A percentile compares a stretch with the other conserved stretches of the same genome.
phyloP scores from a whole-genome alignment of 2,113 vertebrate species.

The Hydrolagus affinis region DNA sequence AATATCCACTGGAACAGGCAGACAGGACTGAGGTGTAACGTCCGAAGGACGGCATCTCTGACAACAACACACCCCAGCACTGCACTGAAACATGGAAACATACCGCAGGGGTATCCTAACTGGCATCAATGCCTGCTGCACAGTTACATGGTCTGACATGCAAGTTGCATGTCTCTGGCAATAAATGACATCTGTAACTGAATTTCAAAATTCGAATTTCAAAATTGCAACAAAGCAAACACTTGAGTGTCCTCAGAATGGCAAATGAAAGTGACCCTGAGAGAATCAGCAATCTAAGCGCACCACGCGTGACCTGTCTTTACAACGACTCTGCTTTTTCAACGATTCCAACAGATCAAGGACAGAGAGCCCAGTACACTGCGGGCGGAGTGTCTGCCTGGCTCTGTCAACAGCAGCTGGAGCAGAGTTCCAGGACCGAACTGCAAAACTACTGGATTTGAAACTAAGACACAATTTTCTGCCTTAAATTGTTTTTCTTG shows the following conservation, averaged over 20 bases:
- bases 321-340: background rate
- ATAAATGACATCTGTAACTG: background rate
- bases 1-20: no score
- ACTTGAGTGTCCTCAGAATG: no score
- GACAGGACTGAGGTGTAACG: no score
- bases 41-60: no score
- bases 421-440: background rate
- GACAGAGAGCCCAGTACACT: background rate
- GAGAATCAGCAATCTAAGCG: background rate
- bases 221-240: background rate
- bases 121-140: background rate
- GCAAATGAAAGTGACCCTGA: background rate
- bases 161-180: background rate
- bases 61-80: background rate
- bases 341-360: background rate
- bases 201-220: background rate
- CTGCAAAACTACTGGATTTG: no score
- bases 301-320: background rate
- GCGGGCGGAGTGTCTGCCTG: no score
- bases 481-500: no score
- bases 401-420: background rate
- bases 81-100: background rate
- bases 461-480: no score
- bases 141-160: background rate
- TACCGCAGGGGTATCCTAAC: background rate